Percentiles rank a stretch among this genome's conserved stretches.
phyloP scores from a whole-genome alignment of 2,888 invertebrate genomes.

The Didymodactylos carnosus region DNA sequence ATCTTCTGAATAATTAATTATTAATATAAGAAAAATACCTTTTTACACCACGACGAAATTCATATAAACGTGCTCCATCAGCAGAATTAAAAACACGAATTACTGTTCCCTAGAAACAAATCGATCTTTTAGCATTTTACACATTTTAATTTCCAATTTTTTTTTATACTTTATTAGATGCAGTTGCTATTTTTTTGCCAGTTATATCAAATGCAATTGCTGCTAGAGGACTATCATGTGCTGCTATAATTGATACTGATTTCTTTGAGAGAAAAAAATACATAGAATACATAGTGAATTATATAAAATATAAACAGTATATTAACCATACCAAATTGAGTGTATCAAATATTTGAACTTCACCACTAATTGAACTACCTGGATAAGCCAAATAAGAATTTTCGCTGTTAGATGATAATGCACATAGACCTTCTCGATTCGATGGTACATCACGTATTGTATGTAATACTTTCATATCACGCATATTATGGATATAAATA shows the following conservation, averaged over 20 bases:
- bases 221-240: conserved; percentile 84
- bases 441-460: conserved; percentile 92
- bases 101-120: conserved; percentile 57
- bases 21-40: conserved; percentile 36
- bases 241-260: conserved; percentile 85
- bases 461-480: conserved; percentile 87
- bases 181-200: conserved; percentile 45
- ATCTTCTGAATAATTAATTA: background rate
- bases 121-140: background rate
- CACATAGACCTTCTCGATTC: conserved; percentile 74
- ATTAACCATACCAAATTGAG: conserved; percentile 53
- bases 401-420: conserved; percentile 66
- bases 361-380: conserved; percentile 72
- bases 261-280: conserved; percentile 42
- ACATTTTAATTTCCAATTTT: background rate
- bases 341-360: conserved; percentile 84
- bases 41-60: conserved; percentile 85
- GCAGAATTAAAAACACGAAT: conserved; percentile 72
- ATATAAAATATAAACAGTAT: background rate
- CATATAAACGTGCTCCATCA: conserved; percentile 71
- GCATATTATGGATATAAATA: conserved; percentile 89
- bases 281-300: background rate
- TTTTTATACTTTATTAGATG: conserved; percentile 34
- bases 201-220: conserved; percentile 74
- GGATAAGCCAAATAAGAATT: conserved; percentile 89